These are phyloP conservation scores for Trematomus bernacchii DNA, from an alignment of 2,797 vertebrate genomes.

Conservation along the genomic window DNA sequence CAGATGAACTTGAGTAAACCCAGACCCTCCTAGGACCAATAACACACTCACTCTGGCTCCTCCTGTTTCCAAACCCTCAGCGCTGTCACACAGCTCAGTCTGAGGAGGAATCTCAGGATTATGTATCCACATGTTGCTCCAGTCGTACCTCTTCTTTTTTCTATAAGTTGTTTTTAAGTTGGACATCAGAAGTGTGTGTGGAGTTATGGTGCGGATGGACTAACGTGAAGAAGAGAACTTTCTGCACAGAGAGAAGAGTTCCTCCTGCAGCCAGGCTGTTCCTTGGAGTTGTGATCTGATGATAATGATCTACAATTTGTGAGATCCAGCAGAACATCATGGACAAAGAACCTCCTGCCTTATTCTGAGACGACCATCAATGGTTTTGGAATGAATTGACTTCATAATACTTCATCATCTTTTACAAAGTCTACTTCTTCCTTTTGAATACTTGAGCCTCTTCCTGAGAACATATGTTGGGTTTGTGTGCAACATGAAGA, in stretches of 20 bases:
- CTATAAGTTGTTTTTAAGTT: background rate
- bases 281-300: background rate
- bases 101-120: slow-evolving; percentile 12
- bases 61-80: slow-evolving; percentile 60
- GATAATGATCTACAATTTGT: background rate
- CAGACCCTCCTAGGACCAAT: too few species aligned
- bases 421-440: background rate
- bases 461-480: too few species aligned
- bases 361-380: background rate
- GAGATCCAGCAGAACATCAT: background rate
- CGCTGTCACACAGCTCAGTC: slow-evolving; percentile 12
- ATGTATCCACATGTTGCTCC: background rate
- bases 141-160: background rate
- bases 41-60: slow-evolving; percentile 19
- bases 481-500: too few species aligned
- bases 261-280: background rate
- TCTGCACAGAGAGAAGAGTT: background rate
- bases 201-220: background rate
- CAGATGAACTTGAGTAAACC: slow-evolving; percentile 42
- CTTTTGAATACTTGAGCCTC: background rate
- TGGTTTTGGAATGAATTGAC: background rate
- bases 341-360: background rate
- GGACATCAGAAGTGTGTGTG: background rate
- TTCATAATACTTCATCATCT: background rate
- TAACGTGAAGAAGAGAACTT: background rate